These are phyloP conservation scores for Genyomyrus donnyi DNA, from an alignment of 2,113 vertebrate species.

Conservation along the genomic window DNA sequence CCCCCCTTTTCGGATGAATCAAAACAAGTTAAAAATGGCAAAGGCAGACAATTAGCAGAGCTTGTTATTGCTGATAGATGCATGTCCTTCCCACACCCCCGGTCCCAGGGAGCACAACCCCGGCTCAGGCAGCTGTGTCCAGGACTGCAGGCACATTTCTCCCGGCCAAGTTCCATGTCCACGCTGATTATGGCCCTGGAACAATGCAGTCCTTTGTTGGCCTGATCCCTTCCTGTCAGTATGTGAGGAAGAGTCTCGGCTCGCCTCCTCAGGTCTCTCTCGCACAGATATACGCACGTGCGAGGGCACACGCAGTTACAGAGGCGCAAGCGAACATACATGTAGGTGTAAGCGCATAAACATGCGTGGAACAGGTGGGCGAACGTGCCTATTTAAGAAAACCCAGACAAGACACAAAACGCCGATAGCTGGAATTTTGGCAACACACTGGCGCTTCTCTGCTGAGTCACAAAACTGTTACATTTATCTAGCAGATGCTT, in stretches of 20 bases:
- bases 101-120: conserved; percentile 45
- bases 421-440: background rate
- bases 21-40: conserved; percentile 33
- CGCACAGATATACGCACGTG: conserved; percentile 20
- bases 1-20: conserved; percentile 3
- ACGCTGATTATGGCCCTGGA: conserved; percentile 57
- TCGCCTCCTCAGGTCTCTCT: conserved; percentile 2
- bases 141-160: conserved; percentile 54
- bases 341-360: background rate
- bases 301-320: no score
- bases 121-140: conserved; percentile 60
- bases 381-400: background rate
- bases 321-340: background rate
- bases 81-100: conserved; percentile 32
- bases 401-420: background rate
- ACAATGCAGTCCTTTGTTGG: conserved; percentile 65
- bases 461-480: background rate
- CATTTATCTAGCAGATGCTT: background rate
- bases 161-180: conserved; percentile 61
- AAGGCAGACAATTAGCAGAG: conserved; percentile 29
- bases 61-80: conserved; percentile 39
- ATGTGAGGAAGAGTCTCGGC: background rate
- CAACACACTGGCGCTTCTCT: background rate
- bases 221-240: conserved; percentile 29
- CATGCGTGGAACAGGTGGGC: background rate